These are phyloP conservation scores for Amiota minor DNA, from an alignment of 2,888 invertebrate genomes.

Conservation along the genomic window DNA sequence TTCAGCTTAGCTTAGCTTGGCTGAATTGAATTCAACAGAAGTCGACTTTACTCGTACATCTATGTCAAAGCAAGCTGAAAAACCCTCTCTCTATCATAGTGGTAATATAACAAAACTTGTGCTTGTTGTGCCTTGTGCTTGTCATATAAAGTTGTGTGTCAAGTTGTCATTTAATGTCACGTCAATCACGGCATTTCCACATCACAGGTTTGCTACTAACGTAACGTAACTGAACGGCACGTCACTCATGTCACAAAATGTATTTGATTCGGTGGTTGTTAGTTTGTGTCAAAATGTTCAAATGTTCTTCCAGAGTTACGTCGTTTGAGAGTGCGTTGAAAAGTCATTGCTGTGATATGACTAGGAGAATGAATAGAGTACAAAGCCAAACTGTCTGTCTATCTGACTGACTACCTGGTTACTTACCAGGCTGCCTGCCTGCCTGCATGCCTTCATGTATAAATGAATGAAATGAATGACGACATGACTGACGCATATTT, in stretches of 20 bases:
- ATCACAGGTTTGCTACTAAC: conserved; percentile 42
- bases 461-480: background rate
- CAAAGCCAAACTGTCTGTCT: conserved; percentile 37
- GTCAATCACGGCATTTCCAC: conserved; percentile 56
- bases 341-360: conserved; percentile 37
- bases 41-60: conserved; percentile 35
- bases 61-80: conserved; percentile 39
- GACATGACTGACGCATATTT: conserved; percentile 19
- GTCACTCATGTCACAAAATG: conserved; percentile 6
- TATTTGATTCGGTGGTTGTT: conserved; percentile 28
- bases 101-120: conserved; percentile 5
- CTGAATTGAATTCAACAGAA: conserved; percentile 34
- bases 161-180: conserved; percentile 61
- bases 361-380: conserved; percentile 59
- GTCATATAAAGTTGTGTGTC: conserved; percentile 52
- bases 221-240: background rate
- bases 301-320: too few species aligned
- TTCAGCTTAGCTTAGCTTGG: conserved; percentile 37
- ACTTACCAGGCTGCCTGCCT: background rate
- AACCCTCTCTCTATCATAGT: background rate
- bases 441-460: background rate
- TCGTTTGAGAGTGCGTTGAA: conserved; percentile 41
- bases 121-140: conserved; percentile 37
- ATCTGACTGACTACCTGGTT: conserved; percentile 8
- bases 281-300: conserved; percentile 31